phyloP scores from a whole-genome alignment of 2,888 invertebrate species.

The Athripsodes cinereus region DNA sequence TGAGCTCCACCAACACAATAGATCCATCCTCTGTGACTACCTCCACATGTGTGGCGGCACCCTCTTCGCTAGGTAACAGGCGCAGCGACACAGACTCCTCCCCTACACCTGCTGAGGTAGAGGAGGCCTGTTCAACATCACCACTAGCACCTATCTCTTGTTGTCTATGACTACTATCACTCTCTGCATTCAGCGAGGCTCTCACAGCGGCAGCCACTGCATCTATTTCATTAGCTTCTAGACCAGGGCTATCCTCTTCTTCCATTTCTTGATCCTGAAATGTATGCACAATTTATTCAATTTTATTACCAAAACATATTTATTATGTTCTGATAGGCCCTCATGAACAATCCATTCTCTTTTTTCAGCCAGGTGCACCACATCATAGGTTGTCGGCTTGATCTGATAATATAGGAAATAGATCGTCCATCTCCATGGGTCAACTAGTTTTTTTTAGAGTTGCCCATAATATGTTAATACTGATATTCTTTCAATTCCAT shows the following conservation, averaged over 20 bases:
- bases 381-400: too few relatives aligned
- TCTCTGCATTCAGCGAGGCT: constrained; percentile 3
- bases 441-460: too few relatives aligned
- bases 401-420: too few relatives aligned
- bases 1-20: constrained; percentile 42
- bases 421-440: too few relatives aligned
- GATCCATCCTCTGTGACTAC: constrained; percentile 44
- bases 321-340: too few relatives aligned
- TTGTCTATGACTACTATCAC: not conserved
- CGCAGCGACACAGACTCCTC: constrained; percentile 15
- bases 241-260: constrained; percentile 28
- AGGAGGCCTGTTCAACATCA: constrained; percentile 25
- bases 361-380: too few relatives aligned
- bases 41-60: constrained; percentile 33
- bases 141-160: constrained; percentile 34
- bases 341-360: too few relatives aligned
- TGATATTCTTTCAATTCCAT: too few relatives aligned
- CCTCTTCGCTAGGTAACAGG: constrained; percentile 29
- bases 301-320: too few relatives aligned
- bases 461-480: too few relatives aligned
- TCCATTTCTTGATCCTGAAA: constrained; percentile 13
- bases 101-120: too few relatives aligned
- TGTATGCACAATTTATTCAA: too few relatives aligned
- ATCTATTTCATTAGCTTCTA: constrained; percentile 24
- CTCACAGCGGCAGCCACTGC: constrained; percentile 13